Evolutionary conservation across 1,140 invertebrate species (phyloP), one percentile per base, ranked within the genome.

Genomic region (Calliphora vicina): DNA sequence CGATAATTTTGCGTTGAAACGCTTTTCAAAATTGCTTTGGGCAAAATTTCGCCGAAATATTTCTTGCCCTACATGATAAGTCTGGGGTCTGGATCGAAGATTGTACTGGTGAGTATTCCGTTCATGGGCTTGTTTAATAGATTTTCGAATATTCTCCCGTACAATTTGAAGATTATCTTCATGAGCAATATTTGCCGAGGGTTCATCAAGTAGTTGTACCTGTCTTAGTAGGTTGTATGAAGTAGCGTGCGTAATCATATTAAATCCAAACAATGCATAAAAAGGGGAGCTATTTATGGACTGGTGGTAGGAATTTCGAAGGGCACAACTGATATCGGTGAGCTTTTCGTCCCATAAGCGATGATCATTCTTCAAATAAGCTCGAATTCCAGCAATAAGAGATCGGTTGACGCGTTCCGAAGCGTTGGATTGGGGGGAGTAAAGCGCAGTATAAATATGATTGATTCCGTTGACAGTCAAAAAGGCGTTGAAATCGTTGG

Each of bases 221-320:
- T 80, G 42, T 57, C 61, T 43, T 45, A 83, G 29, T 23, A 83
- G 50, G 20, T 83, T 26, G 43, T 83, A 76, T 57, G n/a, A 35
- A 35, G 29, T 35, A 35, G 29, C 29, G 8, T 35, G 29, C 29
- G 29, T 35, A 35, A 35, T 8, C 29, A 35, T 35, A 35, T 35
- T 35, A 35, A 25, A n/a, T 0, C 85, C 29, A 76, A 5, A 29
- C 73, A 83, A 80, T 43, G 2, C 72, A 57, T 15, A 83, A 45
- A 72, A 83, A 57, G 26, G 78, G 5, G 26, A 78, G 57, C 9
- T 72, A 72, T 35, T 76, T 35, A 35, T 35, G 8, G 8, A 35
- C 29, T 35, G 29, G 29, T 35, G 29, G 29, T 35, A 35, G 29
- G 29, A 35, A 35, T 35, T 35, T 35, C 29, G 29, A 35, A 83